Base-by-base conservation (phyloP, 2,888 invertebrate species). In the Caenorhabditis sinica region DNA sequence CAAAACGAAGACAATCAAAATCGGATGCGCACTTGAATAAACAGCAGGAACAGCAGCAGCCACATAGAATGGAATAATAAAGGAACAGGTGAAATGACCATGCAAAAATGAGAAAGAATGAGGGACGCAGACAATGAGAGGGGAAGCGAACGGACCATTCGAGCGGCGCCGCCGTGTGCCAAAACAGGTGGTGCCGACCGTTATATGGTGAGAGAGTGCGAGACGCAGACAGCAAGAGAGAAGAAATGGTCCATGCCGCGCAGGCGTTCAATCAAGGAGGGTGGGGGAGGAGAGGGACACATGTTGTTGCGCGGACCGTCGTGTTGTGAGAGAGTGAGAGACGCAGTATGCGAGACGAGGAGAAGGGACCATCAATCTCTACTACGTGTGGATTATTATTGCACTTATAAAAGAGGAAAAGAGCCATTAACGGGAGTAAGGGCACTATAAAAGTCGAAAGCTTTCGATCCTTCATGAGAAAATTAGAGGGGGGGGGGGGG, bases 11-110 rank as follows among this genome's bases (percentile, higher is more conserved):
- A 73, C 72, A 66, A 66, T 49, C 30, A 25, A 33, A 71, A 43
- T 71, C 43, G 61, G 63, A 63, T 63, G 74, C 61, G 73, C 73
- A 61, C 61, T 73, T 73, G 73, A 61, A 73, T 73, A 73, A 74
- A 63, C 51, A 60, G 33, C 17, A 36, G 30, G n/a, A 23, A 30
- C 40, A 20, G 25, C 13, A 20, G 28, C 30, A 36, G 53, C 53
- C 40, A 49, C n/a, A n/a, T n/a, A n/a, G 40, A 23, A 65, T 75
- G 28, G n/a, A n/a, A n/a, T n/a, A n/a, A n/a, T n/a, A 74, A 53
- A 33, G 40, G 63, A 60, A 74, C 63, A 53, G 51, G 63, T 53
- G 56, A 56, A 51, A 13, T 28, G 68, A 53, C 68, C 33, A 23
- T 3, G 20, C 20, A 33, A 53, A 33, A 33, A 68, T 17, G 9